These are phyloP conservation scores for Acleris emargana DNA, from an alignment of 2,888 invertebrate species.

Conservation along the genomic window DNA sequence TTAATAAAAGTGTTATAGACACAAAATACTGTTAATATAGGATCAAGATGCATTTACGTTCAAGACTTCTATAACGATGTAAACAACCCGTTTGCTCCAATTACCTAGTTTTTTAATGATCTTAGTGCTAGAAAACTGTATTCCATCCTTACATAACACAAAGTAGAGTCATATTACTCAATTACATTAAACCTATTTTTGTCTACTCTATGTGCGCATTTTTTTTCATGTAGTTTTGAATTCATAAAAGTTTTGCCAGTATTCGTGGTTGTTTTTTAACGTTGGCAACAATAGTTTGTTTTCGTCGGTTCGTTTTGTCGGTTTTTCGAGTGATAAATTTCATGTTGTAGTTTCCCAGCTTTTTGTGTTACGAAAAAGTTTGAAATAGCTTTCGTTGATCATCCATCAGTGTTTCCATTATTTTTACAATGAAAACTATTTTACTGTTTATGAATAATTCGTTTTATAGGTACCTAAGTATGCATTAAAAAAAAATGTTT, in stretches of 20 bases:
- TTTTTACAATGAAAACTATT: neutral
- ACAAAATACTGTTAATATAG: too few species aligned
- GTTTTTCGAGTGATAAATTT: conserved; percentile 38
- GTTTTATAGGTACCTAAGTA: too few species aligned
- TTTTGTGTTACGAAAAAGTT: conserved; percentile 25
- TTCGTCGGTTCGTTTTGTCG: conserved; percentile 37
- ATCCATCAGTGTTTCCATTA: neutral
- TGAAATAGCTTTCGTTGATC: conserved; percentile 24
- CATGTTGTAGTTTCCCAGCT: conserved; percentile 30
- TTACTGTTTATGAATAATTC: neutral
- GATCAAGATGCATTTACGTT: too few species aligned
- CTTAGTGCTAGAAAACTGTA: too few species aligned
- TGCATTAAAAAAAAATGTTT: too few species aligned
- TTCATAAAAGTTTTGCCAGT: conserved; percentile 40
- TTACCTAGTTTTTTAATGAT: too few species aligned
- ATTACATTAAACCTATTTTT: neutral
- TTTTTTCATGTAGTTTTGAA: conserved; percentile 17
- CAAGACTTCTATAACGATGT: too few species aligned
- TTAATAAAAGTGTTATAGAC: too few species aligned
- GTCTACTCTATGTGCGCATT: neutral
- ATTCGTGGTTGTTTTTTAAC: conserved; percentile 41
- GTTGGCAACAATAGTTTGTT: conserved; percentile 36
- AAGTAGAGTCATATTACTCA: too few species aligned
- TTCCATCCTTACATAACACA: too few species aligned
- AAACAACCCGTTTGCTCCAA: too few species aligned